phyloP scores from a whole-genome alignment of 2,113 vertebrate genomes.

The Bathybates hornii region DNA sequence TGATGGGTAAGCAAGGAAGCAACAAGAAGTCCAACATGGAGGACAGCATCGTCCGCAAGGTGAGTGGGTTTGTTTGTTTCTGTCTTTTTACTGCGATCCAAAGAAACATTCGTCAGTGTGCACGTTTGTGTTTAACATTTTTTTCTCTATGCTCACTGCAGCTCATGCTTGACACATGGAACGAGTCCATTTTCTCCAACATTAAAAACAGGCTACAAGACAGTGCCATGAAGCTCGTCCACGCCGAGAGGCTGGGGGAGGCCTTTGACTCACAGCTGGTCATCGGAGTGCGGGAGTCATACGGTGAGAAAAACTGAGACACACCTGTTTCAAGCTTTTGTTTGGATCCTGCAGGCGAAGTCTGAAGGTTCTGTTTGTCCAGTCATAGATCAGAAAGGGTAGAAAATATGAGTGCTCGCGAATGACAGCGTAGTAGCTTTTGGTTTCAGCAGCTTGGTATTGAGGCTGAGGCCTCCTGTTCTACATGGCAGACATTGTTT shows the following conservation, averaged over 20 bases:
- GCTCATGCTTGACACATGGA: constrained; percentile 99
- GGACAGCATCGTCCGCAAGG: constrained; percentile 98
- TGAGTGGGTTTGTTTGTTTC: constrained; percentile 19
- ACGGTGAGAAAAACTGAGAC: constrained; percentile 75
- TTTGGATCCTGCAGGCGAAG: not conserved
- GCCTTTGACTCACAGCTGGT: constrained; percentile 99
- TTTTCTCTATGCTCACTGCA: constrained; percentile 24
- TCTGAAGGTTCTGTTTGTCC: not conserved
- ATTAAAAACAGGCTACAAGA: constrained; percentile 97
- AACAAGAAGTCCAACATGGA: constrained; percentile 98
- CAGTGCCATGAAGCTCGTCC: constrained; percentile 98
- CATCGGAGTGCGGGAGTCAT: constrained; percentile 96
- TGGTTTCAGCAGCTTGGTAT: not conserved
- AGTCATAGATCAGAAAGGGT: not conserved
- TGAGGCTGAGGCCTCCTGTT: not conserved
- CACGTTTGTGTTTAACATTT: not conserved
- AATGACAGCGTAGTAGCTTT: not conserved
- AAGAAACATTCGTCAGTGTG: not conserved
- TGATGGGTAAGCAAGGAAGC: constrained; percentile 98
- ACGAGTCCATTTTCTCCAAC: constrained; percentile 99
- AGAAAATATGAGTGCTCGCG: not conserved
- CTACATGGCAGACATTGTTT: not conserved
- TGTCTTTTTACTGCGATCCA: not conserved
- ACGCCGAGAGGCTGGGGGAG: constrained; percentile 93
- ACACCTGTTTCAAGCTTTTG: not conserved